Conservation (phyloP, 2,797 vertebrate genomes). For the Bradypodion pumilum region DNA sequence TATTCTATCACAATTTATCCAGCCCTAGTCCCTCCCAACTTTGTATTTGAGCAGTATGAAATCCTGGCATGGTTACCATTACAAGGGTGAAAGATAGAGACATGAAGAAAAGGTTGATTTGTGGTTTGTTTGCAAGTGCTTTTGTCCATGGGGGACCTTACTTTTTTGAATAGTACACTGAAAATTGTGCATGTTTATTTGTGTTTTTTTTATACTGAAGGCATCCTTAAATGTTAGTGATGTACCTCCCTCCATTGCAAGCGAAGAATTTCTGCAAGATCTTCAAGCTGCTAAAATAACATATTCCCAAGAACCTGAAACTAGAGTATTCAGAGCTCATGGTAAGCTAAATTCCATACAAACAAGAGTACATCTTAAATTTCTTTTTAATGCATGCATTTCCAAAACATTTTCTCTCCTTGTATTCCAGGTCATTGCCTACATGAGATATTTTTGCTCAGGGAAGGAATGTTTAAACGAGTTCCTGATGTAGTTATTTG, state of each 20-base stretch:
- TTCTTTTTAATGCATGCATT: conserved; percentile 36
- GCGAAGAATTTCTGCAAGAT: conserved; percentile 90
- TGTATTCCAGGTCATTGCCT: conserved; percentile 91
- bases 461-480: conserved; percentile 92
- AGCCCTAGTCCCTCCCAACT: not conserved
- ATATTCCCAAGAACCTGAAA: conserved; percentile 90
- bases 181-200: not conserved
- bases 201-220: conserved; percentile 75
- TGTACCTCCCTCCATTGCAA: conserved; percentile 85
- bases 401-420: conserved; percentile 52
- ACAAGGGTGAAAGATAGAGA: not conserved
- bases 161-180: not conserved
- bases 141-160: not conserved
- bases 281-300: conserved; percentile 87
- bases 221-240: conserved; percentile 84
- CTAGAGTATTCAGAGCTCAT: conserved; percentile 92
- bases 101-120: no score
- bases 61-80: not conserved
- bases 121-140: not conserved
- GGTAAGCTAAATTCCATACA: conserved; percentile 79
- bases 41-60: not conserved
- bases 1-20: no score
- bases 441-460: conserved; percentile 95
- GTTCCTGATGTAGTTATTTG: conserved; percentile 96
- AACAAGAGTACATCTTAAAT: not conserved